Percentiles rank a stretch among this genome's conserved stretches.
These are phyloP conservation scores for Conomelus anceps DNA, from an alignment of 2,888 invertebrate species.

Conservation along the genomic window DNA sequence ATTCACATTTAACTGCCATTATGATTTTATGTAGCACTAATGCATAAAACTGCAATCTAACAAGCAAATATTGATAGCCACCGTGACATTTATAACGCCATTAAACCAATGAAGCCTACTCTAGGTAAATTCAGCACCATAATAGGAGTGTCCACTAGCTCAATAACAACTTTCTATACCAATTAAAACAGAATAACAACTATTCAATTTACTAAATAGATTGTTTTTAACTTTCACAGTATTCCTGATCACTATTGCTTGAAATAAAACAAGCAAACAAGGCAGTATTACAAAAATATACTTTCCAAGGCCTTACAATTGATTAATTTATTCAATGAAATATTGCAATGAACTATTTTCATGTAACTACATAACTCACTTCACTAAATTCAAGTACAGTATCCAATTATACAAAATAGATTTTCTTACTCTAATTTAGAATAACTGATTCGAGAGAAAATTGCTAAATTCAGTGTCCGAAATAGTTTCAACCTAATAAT, in stretches of 20 bases:
- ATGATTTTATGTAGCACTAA: background rate
- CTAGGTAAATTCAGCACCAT: background rate
- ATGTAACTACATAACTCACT: background rate
- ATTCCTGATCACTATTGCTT: background rate
- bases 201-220: too few species aligned
- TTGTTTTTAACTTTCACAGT: background rate
- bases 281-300: background rate
- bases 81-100: background rate
- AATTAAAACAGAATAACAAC: background rate
- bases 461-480: too few species aligned
- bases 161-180: background rate
- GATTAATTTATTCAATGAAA: background rate
- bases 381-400: background rate
- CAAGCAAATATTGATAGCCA: background rate
- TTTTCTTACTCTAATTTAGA: background rate
- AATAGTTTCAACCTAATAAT: background rate
- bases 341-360: background rate
- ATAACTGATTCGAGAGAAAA: background rate
- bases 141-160: too few species aligned
- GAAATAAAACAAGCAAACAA: background rate
- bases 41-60: background rate
- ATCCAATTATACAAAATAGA: background rate
- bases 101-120: background rate
- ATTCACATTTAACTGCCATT: background rate
- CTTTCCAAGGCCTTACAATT: background rate